Conservation (phyloP, 2,888 invertebrate genomes). For the Charanyca ferruginea region DNA sequence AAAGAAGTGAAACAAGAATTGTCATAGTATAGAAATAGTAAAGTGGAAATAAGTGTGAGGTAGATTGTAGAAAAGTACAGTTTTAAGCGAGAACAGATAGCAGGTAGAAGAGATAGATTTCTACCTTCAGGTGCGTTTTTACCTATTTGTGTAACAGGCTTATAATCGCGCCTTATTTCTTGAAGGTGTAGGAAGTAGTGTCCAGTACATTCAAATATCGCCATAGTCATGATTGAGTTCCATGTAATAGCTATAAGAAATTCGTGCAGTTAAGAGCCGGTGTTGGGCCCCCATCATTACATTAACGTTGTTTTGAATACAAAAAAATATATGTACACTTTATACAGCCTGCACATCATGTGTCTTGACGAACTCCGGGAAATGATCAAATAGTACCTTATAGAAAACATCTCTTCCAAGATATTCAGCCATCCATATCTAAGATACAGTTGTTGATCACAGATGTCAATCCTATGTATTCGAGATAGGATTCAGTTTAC, state of each 20-base stretch:
- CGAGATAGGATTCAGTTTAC: neutral
- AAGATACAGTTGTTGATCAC: neutral
- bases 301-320: neutral
- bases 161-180: neutral
- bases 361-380: neutral
- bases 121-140: slow-evolving; percentile 19
- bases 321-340: neutral
- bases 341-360: neutral
- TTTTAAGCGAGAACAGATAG: neutral
- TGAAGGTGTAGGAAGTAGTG: neutral
- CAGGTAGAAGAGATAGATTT: slow-evolving; percentile 7
- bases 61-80: neutral
- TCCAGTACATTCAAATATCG: neutral
- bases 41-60: slow-evolving; percentile 12
- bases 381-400: neutral
- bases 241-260: neutral
- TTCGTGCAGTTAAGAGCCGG: neutral
- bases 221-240: slow-evolving; percentile 1
- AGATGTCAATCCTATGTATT: neutral
- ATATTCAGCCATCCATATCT: neutral
- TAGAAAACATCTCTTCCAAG: slow-evolving; percentile 1
- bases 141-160: neutral
- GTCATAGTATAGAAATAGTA: neutral
- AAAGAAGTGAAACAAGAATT: neutral
- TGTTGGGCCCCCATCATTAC: neutral